Evolutionary conservation across 2,797 vertebrate genomes (phyloP), one percentile per base, ranked within the genome.

Genomic region (Lacerta viridis): DNA sequence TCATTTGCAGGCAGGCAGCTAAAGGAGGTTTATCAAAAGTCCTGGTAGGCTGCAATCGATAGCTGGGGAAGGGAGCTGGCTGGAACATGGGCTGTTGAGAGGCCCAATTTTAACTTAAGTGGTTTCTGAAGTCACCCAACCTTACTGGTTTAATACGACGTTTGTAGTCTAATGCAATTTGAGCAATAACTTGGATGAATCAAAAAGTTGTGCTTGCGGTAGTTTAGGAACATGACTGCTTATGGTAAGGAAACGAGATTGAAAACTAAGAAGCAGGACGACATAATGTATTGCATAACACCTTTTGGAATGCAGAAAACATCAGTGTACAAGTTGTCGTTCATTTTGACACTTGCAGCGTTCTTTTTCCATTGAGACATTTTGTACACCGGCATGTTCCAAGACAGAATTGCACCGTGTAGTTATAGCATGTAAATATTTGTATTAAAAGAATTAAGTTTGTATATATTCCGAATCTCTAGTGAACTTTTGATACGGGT

Each of bases 401-500:
- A 80, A 90, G 89, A 80, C 88, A 90, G 85, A 92, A 91, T 90
- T 92, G 89, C 83, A 93, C 94, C 92, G 36, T 66, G 87, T 89
- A 94, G 93, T 94, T 96, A 94, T 80, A 92, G 85, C 59, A 83
- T 96, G 90, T 96, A 95, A 93, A 94, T 88, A 95, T 80, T 89
- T 93, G 90, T 95, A 87, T 95, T 95, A 94, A 95, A 89, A 95
- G 94, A 94, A 94, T 83, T 91, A 61, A 83, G 85, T 89, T 91
- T 92, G 93, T 96, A 94, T 91, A 93, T 94, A 93, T 55, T 55
- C 46, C 71, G 92, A 83, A 96, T 94, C 93, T 18, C 90, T 94
- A 94, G 94, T 94, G 95, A 96, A 93, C 95, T 96, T 85, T 96
- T 92, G 95, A 89, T 95, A 96, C 80, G 88, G 96, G 95, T 96